Evolutionary conservation across 2,888 invertebrate species (phyloP), one percentile per base, ranked within the genome.

Genomic region (Ecliptopera silaceata): DNA sequence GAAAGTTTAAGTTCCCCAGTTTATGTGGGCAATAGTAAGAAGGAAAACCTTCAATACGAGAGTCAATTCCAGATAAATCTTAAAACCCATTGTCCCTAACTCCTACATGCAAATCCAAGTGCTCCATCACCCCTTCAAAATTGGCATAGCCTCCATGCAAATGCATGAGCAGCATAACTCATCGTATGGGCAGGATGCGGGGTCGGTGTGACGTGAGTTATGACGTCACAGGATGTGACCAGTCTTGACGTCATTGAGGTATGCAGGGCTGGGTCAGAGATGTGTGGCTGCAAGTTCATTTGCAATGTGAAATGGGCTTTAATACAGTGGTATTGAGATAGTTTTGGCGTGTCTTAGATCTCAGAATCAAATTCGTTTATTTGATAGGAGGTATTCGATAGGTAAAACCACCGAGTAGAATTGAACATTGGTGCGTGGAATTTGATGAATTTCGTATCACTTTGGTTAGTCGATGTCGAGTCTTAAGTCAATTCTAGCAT

Each of bases 181-280:
- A 80, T 66, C 61, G 65, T 65, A 68, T 68, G 64, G 66, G 60
- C 70, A 72, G 72, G 69, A 74, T 69, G 70, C 68, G 71, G 66
- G 65, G 56, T 48, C 66, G 63, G 68, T 48, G 61, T 66, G 75
- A 75, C 77, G 70, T 79, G 79, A 83, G 70, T 78, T 79, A 81
- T 78, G 76, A 72, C 74, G 71, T 74, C 72, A 59, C 50, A 38
- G 59, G 59, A 57, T 49, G 49, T 53, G 53, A 54, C 45, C 51
- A 51, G 44, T 49, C 48, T 43, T 55, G 48, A 50, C 50, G 53
- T 50, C 59, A 54, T 47, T 51, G 47, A 47, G 53, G 39, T 50
- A 59, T 50, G 12, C 22, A 53, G 26, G 15, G 36, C 26, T 22
- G 13, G 34, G 42, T 38, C 15, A 48, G 18, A 11, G 31, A 17